Percentiles rank a stretch among this genome's conserved stretches.
Conservation (phyloP, 2,888 invertebrate species). For the Dryadula phaetusa region DNA sequence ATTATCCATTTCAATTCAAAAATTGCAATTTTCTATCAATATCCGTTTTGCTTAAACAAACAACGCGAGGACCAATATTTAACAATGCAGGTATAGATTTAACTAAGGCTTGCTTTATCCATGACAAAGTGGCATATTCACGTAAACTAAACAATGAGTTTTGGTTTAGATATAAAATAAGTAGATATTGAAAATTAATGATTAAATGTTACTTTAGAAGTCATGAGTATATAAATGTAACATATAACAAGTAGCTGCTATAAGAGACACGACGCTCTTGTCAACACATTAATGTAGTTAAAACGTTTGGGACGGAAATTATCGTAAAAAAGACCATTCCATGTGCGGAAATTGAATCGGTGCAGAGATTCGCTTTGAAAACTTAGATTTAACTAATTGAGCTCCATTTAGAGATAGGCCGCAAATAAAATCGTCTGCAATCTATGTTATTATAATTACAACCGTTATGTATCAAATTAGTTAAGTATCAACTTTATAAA, state of each 20-base stretch:
- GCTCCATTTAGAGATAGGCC: neutral
- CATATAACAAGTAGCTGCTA: neutral
- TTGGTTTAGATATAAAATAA: neutral
- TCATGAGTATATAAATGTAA: slow-evolving; percentile 17
- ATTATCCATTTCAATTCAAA: no score
- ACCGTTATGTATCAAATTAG: no score
- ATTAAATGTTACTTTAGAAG: neutral
- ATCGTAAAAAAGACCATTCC: slow-evolving; percentile 17
- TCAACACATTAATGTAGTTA: slow-evolving; percentile 28
- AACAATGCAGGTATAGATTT: no score
- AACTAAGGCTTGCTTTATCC: no score
- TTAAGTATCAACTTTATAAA: no score
- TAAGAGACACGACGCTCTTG: slow-evolving; percentile 21
- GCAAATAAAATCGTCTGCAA: neutral
- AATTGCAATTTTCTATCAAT: no score
- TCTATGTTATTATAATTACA: slow-evolving; percentile 1
- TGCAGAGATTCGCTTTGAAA: slow-evolving; percentile 15
- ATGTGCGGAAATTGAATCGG: slow-evolving; percentile 18
- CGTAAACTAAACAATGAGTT: no score
- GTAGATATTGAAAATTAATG: neutral
- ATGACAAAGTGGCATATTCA: no score
- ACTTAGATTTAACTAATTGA: slow-evolving; percentile 8
- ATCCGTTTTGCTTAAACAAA: no score
- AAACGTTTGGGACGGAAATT: slow-evolving; percentile 9
- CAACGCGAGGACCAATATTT: no score